Percentiles rank a stretch among this genome's conserved stretches.
Evolutionary conservation across 1,140 invertebrate species (phyloP).

Genomic region (Nasonia vitripennis): DNA sequence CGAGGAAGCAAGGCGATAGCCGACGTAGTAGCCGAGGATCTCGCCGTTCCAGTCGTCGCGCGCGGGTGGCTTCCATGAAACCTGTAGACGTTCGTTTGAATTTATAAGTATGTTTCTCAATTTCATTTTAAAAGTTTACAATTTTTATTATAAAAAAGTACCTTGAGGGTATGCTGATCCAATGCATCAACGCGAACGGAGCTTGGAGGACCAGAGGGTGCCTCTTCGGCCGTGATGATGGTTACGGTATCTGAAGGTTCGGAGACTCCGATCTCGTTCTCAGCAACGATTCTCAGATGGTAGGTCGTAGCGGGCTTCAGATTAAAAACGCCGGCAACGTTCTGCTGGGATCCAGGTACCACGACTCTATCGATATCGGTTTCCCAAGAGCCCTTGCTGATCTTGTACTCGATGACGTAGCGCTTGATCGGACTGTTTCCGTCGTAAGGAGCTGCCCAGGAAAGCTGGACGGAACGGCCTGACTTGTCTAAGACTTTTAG

Average conservation of each 20-base stretch:
- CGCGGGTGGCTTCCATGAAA: slow-evolving; percentile 93
- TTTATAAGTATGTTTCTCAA: slow-evolving; percentile 91
- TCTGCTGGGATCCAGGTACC: slow-evolving; percentile 87
- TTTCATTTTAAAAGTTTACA: not conserved
- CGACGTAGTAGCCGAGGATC: slow-evolving; percentile 92
- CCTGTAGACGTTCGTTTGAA: slow-evolving; percentile 74
- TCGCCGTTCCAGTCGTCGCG: slow-evolving; percentile 95
- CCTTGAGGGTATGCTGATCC: slow-evolving; percentile 93
- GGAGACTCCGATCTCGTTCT: slow-evolving; percentile 95
- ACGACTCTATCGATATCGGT: slow-evolving; percentile 89
- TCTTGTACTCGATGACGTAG: slow-evolving; percentile 95
- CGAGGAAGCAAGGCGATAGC: slow-evolving; percentile 87
- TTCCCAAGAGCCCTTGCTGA: slow-evolving; percentile 90
- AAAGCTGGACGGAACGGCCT: slow-evolving; percentile 90
- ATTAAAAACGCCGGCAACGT: slow-evolving; percentile 91
- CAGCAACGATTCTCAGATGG: slow-evolving; percentile 93
- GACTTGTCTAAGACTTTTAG: slow-evolving; percentile 94
- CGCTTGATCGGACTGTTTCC: slow-evolving; percentile 95
- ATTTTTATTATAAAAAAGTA: slow-evolving; percentile 67
- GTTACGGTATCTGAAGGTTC: slow-evolving; percentile 94
- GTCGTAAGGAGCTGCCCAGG: slow-evolving; percentile 95
- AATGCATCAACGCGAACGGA: slow-evolving; percentile 91
- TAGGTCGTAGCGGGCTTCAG: slow-evolving; percentile 94
- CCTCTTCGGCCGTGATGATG: slow-evolving; percentile 96
- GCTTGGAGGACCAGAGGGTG: slow-evolving; percentile 88